Evolutionary conservation across 92 coral and sea anemone species (phyloP).

Genomic region (Heliopora coerulea): DNA sequence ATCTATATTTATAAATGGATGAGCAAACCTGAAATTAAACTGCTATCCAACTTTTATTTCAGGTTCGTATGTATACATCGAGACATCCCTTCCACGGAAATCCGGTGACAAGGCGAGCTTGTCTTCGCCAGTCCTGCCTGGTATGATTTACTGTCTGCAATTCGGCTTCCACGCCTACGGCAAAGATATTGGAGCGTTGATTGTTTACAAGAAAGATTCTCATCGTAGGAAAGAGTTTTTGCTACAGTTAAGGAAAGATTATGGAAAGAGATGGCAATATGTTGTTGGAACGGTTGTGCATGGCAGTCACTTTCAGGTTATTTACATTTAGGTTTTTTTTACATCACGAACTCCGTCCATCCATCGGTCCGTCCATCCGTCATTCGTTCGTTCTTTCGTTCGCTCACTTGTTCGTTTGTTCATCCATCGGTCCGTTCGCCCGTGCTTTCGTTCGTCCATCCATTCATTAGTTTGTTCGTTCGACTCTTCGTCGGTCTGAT

Average conservation of each 20-base stretch:
- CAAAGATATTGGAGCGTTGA: constrained; percentile 1
- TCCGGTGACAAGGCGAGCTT: constrained; percentile 17
- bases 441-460: background rate
- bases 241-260: constrained; percentile 1
- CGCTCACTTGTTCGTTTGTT: background rate
- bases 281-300: background rate
- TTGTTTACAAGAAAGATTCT: constrained; percentile 3
- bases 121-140: background rate
- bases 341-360: background rate
- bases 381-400: background rate
- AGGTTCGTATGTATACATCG: constrained; percentile 25
- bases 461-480: background rate
- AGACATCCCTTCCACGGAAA: constrained; percentile 13
- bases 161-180: constrained; percentile 38
- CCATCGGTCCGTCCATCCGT: background rate
- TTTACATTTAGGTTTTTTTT: background rate
- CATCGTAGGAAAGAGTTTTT: background rate
- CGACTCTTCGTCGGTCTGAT: background rate
- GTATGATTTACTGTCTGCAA: constrained; percentile 30
- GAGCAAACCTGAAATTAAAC: too few relatives aligned
- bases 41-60: background rate
- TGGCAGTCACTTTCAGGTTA: constrained; percentile 14
- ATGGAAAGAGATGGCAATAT: constrained; percentile 25
- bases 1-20: too few relatives aligned
- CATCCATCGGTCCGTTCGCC: background rate